Percentiles rank a stretch among this genome's conserved stretches.
These are phyloP conservation scores for Tympanoctomys barrerae DNA, from an alignment of 2,797 vertebrate species.

Conservation along the genomic window DNA sequence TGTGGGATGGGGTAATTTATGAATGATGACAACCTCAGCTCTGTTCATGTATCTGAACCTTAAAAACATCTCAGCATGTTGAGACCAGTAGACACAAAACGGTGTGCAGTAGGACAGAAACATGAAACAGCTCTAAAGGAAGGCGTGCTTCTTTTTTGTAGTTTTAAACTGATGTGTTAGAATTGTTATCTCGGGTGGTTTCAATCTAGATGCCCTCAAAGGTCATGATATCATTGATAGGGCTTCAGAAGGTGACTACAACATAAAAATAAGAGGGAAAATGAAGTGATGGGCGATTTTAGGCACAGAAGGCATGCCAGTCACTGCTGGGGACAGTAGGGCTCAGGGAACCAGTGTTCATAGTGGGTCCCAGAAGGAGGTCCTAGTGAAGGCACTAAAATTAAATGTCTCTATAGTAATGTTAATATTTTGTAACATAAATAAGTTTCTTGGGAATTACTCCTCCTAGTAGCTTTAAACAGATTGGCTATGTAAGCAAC, in stretches of 20 bases:
- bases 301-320: neutral
- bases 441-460: neutral
- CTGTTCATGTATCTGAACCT: conserved; percentile 31
- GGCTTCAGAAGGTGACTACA: neutral
- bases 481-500: neutral
- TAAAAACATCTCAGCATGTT: conserved; percentile 63
- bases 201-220: neutral
- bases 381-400: neutral
- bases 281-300: neutral
- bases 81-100: neutral
- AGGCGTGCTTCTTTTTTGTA: conserved; percentile 23
- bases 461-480: neutral
- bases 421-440: neutral
- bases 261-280: neutral
- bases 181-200: neutral
- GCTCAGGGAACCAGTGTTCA: neutral
- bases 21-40: neutral
- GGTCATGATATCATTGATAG: neutral
- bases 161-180: conserved; percentile 30
- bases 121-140: neutral
- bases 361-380: neutral
- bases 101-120: neutral
- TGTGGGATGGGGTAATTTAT: conserved; percentile 24
- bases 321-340: neutral
- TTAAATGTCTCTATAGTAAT: neutral